Percentiles rank a stretch among this genome's conserved stretches.
Evolutionary conservation across 64 coral and sea anemone genomes (phyloP).

Genomic region (Dendronephthya gigantea): DNA sequence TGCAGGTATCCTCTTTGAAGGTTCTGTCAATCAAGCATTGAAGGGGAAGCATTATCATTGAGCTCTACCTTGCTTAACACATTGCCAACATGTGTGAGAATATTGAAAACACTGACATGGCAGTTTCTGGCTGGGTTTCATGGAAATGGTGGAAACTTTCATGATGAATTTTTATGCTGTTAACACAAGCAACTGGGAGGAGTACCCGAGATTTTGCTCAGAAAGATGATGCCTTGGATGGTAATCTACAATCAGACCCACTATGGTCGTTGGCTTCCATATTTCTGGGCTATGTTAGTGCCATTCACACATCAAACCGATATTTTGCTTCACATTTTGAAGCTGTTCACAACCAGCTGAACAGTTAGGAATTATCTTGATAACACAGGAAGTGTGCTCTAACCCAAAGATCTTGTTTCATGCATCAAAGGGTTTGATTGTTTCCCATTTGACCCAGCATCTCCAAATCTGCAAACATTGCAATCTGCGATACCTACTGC

Average conservation of each 20-base stretch:
- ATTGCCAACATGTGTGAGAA: neutral
- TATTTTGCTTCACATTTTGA: neutral
- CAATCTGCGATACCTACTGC: slow-evolving; percentile 18
- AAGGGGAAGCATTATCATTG: neutral
- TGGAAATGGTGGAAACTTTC: slow-evolving; percentile 2
- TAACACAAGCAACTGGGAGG: slow-evolving; percentile 5
- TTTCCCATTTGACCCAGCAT: slow-evolving; percentile 12
- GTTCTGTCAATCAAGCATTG: slow-evolving; percentile 21
- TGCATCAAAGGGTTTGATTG: slow-evolving; percentile 29
- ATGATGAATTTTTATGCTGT: slow-evolving; percentile 11
- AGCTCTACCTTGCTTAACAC: slow-evolving; percentile 5
- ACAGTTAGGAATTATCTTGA: neutral
- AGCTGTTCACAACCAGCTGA: slow-evolving; percentile 2
- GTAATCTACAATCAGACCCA: slow-evolving; percentile 11
- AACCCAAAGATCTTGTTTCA: slow-evolving; percentile 14
- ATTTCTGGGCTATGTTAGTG: neutral
- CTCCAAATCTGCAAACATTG: slow-evolving; percentile 22
- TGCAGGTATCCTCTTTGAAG: neutral
- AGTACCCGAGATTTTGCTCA: neutral
- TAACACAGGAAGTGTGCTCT: neutral
- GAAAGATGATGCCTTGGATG: slow-evolving; percentile 7
- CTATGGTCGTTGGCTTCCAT: neutral
- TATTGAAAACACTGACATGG: slow-evolving; percentile 9
- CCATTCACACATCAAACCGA: neutral
- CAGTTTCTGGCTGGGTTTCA: neutral